A percentile compares a stretch with the other conserved stretches of the same genome.
Evolutionary conservation across 1,140 invertebrate species (phyloP).

Genomic region (Orius insidiosus): DNA sequence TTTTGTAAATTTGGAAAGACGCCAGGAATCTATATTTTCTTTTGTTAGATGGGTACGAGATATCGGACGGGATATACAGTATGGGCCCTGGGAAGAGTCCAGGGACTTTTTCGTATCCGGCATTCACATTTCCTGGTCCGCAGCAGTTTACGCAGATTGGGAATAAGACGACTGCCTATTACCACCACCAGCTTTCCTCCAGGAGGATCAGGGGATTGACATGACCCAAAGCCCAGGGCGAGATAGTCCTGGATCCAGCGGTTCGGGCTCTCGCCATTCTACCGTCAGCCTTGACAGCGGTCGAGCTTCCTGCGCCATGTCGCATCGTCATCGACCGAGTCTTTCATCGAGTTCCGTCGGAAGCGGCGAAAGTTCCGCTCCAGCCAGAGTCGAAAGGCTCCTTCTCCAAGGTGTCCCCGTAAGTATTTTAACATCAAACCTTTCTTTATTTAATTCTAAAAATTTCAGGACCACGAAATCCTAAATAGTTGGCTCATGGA

Average conservation of each 20-base stretch:
- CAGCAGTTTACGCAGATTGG: slow-evolving; percentile 23
- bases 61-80: slow-evolving; percentile 18
- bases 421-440: slow-evolving; percentile 14
- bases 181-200: slow-evolving; percentile 55
- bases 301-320: slow-evolving; percentile 44
- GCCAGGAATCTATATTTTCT: too few relatives aligned
- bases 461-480: slow-evolving; percentile 72
- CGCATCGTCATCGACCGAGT: slow-evolving; percentile 17
- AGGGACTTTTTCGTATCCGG: slow-evolving; percentile 33
- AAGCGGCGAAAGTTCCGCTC: slow-evolving; percentile 37
- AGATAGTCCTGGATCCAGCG: slow-evolving; percentile 74
- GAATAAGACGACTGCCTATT: slow-evolving; percentile 47
- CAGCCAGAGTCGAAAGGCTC: slow-evolving; percentile 39
- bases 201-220: slow-evolving; percentile 51
- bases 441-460: slow-evolving; percentile 6
- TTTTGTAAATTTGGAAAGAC: background rate
- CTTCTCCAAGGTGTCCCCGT: slow-evolving; percentile 41
- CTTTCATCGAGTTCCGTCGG: slow-evolving; percentile 51
- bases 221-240: slow-evolving; percentile 69
- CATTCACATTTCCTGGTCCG: slow-evolving; percentile 33
- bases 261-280: slow-evolving; percentile 69
- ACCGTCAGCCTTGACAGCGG: slow-evolving; percentile 86
- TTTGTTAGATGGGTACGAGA: slow-evolving; percentile 23
- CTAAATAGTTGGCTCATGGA: slow-evolving; percentile 87
- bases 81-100: slow-evolving; percentile 32